Percentiles rank a stretch among this genome's conserved stretches.
These are phyloP conservation scores for Vanessa tameamea DNA, from an alignment of 1,140 invertebrate genomes.

Conservation along the genomic window DNA sequence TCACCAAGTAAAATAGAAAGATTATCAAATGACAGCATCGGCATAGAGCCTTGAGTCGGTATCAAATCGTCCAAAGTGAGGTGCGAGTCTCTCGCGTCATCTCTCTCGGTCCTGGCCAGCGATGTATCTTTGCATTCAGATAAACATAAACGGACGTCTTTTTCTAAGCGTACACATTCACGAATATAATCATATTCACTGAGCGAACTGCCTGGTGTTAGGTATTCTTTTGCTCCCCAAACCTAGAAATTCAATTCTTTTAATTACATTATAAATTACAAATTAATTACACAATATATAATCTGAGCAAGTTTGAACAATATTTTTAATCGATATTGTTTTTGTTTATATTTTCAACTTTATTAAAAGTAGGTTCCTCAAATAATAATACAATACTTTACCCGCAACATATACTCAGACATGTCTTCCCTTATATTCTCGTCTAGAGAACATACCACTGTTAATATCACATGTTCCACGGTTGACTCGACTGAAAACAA, in stretches of 20 bases:
- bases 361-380: not conserved
- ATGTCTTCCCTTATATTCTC: slow-evolving; percentile 84
- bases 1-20: slow-evolving; percentile 89
- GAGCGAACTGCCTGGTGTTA: slow-evolving; percentile 85
- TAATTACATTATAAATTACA: not conserved
- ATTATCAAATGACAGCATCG: slow-evolving; percentile 88
- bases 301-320: too few species aligned
- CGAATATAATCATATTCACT: slow-evolving; percentile 96
- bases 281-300: too few species aligned
- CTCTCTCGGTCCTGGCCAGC: slow-evolving; percentile 82
- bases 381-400: slow-evolving; percentile 44
- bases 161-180: slow-evolving; percentile 95
- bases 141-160: slow-evolving; percentile 91
- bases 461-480: slow-evolving; percentile 92
- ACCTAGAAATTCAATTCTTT: slow-evolving; percentile 82
- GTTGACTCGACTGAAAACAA: slow-evolving; percentile 88
- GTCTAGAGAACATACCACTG: slow-evolving; percentile 91
- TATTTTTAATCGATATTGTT: too few species aligned
- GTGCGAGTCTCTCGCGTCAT: slow-evolving; percentile 87
- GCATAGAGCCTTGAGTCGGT: slow-evolving; percentile 86
- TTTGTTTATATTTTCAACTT: too few species aligned
- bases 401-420: slow-evolving; percentile 84
- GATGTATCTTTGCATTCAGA: slow-evolving; percentile 84
- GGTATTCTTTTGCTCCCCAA: slow-evolving; percentile 90
- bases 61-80: slow-evolving; percentile 88